Base-by-base conservation (phyloP, 2,888 invertebrate genomes). In the Ormyrus thymus region DNA sequence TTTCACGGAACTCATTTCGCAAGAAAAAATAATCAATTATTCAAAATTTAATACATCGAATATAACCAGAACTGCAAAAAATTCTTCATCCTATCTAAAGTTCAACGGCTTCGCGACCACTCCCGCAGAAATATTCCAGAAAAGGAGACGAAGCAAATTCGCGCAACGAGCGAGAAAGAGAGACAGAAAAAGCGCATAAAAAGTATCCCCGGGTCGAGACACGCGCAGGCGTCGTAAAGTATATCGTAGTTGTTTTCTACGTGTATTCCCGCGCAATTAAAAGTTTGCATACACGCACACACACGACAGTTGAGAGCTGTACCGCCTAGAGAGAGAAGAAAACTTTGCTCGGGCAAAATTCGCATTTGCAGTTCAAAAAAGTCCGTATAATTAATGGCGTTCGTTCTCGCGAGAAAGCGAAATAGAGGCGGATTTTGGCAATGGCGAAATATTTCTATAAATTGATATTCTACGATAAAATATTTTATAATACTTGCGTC, bases 261-360 rank as follows among this genome's bases (percentile, higher is more conserved):
- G 13, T 43, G 59, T 75, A 50, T 59, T 53, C 69, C 11, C 56
- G 69, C 45, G 71, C 79, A 72, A 79, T 79, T 75, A 71, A 72
- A 80, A 78, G 71, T 78, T 75, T 76, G 50, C 11, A 48, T 68
- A 68, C 10, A 69, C 53, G 51, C 29, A 29, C 29, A 29, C 29
- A 29, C 29, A 29, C 29, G 29, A 29, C 29, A 29, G 29, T 64
- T 45, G 15, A 10, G 74, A 45, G 74, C n/a, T 3, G 29, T 29
- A 29, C 29, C 29, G 0, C 4, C 29, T 9, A 62, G 15, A 50
- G 46, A 1, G 68, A 53, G 29, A 29, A 50, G 48, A 43, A 69
- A 71, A 81, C 69, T 64, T 76, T 76, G n/a, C 64, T 15, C 48
- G 51, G 64, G 58, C 51, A 70, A 76, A 70, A 80, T 79, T 77